These are phyloP conservation scores for Crotophaga sulcirostris DNA, from an alignment of 2,113 vertebrate genomes.

Conservation along the genomic window DNA sequence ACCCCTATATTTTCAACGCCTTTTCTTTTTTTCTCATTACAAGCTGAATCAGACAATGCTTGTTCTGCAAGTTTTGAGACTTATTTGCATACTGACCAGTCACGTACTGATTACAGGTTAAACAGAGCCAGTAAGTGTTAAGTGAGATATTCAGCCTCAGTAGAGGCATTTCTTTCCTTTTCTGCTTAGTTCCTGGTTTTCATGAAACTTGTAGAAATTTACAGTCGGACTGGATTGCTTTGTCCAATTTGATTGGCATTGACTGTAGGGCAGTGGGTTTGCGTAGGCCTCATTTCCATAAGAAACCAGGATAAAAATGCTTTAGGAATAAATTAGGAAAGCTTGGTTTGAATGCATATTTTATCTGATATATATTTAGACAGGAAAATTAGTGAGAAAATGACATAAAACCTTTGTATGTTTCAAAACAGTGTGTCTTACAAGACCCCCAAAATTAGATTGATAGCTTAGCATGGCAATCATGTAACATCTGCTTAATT, in stretches of 20 bases:
- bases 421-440: background rate
- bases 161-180: background rate
- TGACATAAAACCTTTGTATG: background rate
- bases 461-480: background rate
- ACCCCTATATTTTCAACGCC: background rate
- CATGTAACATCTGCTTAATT: background rate
- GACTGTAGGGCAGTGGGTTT: background rate
- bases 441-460: background rate
- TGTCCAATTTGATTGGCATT: constrained; percentile 13
- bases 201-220: background rate
- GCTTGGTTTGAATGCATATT: background rate
- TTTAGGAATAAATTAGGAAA: constrained; percentile 13
- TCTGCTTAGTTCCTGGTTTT: background rate
- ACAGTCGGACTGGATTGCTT: constrained; percentile 2
- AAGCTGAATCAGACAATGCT: background rate
- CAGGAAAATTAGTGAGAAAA: background rate
- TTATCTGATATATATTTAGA: background rate
- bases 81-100: background rate
- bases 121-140: background rate
- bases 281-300: constrained; percentile 32
- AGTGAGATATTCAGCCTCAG: background rate
- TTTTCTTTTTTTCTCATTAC: background rate
- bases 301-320: constrained; percentile 13
- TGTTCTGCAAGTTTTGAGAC: background rate
- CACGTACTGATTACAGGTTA: background rate